These are phyloP conservation scores for Pyrocephalus nanus DNA, from an alignment of 2,797 vertebrate species.

Conservation along the genomic window DNA sequence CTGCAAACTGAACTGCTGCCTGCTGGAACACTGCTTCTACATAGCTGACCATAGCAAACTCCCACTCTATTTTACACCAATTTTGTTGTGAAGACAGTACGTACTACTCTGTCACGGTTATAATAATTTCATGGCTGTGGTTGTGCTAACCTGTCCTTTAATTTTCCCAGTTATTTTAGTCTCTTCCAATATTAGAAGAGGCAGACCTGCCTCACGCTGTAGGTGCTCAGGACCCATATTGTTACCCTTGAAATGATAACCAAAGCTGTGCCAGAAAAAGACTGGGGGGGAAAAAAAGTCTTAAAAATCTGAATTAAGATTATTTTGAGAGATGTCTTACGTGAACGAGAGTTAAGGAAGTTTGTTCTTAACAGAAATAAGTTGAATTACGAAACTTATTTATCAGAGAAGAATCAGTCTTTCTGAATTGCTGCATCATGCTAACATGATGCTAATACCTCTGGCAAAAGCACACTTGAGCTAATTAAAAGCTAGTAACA, in stretches of 20 bases:
- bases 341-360: neutral
- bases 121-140: neutral
- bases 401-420: neutral
- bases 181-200: neutral
- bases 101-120: neutral
- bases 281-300: neutral
- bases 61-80: neutral
- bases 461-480: neutral
- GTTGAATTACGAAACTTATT: neutral
- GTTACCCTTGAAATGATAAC: neutral
- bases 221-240: neutral
- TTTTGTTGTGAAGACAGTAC: neutral
- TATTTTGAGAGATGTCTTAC: neutral
- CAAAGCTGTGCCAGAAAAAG: slow-evolving; percentile 15
- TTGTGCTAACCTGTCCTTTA: neutral
- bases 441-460: neutral
- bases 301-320: neutral
- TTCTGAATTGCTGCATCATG: neutral
- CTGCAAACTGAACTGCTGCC: neutral
- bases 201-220: neutral
- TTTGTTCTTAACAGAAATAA: neutral
- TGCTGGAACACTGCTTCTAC: neutral
- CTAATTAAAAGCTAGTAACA: slow-evolving; percentile 47
- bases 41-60: neutral
- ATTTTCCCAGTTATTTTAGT: slow-evolving; percentile 15